Evolutionary conservation across 2,113 vertebrate genomes (phyloP).

Genomic region (Malurus elegans): DNA sequence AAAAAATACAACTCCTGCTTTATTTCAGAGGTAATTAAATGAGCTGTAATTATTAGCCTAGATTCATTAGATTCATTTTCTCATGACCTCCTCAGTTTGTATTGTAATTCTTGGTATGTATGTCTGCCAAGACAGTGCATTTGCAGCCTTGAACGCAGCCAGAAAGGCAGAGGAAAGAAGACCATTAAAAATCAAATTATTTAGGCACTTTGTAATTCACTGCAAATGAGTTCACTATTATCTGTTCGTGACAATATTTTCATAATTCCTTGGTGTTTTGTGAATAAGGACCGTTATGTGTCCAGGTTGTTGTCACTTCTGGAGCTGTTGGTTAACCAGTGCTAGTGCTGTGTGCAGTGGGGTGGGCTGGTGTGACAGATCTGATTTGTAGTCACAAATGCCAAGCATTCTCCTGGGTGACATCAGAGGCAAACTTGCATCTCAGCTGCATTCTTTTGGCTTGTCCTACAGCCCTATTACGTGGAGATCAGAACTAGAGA

Average conservation of each 20-base stretch:
- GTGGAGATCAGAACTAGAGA: not conserved
- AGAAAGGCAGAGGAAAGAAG: not conserved
- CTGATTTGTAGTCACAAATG: not conserved
- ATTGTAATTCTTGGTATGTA: conserved; percentile 34
- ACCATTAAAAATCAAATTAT: not conserved
- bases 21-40: conserved; percentile 62
- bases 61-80: conserved; percentile 61
- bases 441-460: not conserved
- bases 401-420: not conserved
- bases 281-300: not conserved
- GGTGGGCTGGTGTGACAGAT: not conserved
- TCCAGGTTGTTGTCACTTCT: not conserved
- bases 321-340: not conserved
- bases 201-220: not conserved
- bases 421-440: not conserved
- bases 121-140: not conserved
- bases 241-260: not conserved
- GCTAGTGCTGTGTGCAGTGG: not conserved
- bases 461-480: not conserved
- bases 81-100: conserved; percentile 33
- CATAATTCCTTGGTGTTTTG: not conserved
- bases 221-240: not conserved
- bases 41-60: conserved; percentile 60
- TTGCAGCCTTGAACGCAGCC: not conserved
- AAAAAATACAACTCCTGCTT: conserved; percentile 52